Conservation (phyloP, 2,797 vertebrate species). For the Botia kubotai region DNA sequence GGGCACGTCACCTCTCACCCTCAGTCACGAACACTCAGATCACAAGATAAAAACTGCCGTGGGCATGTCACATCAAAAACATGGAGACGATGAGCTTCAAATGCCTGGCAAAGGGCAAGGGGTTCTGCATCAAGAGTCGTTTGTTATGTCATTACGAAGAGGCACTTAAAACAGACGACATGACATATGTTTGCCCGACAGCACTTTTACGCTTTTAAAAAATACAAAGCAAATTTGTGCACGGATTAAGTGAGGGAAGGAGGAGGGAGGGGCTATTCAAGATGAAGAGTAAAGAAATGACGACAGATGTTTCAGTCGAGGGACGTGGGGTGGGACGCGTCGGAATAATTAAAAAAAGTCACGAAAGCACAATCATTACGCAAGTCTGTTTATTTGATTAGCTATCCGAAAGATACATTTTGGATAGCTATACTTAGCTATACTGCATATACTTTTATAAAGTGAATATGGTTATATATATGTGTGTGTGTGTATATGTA, state of each 20-base stretch:
- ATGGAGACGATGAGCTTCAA: slow-evolving; percentile 30
- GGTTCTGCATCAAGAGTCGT: slow-evolving; percentile 16
- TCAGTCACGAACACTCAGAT: slow-evolving; percentile 32
- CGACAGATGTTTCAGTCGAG: not conserved
- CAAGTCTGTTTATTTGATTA: too few species aligned
- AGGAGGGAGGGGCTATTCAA: not conserved
- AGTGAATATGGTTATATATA: too few species aligned
- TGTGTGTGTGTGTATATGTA: too few species aligned
- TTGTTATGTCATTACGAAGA: slow-evolving; percentile 6
- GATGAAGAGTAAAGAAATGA: slow-evolving; percentile 1
- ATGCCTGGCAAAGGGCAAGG: slow-evolving; percentile 34
- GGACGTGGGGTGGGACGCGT: not conserved
- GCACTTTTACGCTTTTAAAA: not conserved
- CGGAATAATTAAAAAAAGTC: not conserved
- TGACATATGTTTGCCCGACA: slow-evolving; percentile 20
- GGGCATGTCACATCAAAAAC: slow-evolving; percentile 20
- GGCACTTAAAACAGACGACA: not conserved
- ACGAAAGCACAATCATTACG: not conserved
- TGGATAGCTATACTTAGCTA: too few species aligned
- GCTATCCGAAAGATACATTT: too few species aligned
- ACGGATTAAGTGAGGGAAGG: not conserved
- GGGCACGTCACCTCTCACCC: slow-evolving; percentile 10
- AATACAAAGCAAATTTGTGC: not conserved
- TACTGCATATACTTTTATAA: too few species aligned
- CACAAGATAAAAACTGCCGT: slow-evolving; percentile 41